Percentiles rank a stretch among this genome's conserved stretches.
Evolutionary conservation across 2,113 vertebrate genomes (phyloP).

Genomic region (Aplodontia rufa): DNA sequence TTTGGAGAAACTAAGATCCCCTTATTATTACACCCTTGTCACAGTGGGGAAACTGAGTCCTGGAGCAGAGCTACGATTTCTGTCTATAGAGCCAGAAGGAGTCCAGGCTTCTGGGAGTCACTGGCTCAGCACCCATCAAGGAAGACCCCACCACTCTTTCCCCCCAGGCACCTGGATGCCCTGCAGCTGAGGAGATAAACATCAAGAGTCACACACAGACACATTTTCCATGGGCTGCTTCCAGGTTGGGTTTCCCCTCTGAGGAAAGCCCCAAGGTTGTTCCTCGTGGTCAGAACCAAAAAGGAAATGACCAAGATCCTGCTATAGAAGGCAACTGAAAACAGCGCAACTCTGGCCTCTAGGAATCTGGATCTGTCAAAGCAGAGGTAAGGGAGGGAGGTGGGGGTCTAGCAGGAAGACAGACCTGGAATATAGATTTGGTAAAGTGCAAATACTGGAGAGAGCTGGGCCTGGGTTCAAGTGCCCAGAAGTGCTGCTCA

Average conservation of each 20-base stretch:
- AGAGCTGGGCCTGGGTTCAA: background rate
- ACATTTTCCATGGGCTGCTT: slow-evolving; percentile 40
- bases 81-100: background rate
- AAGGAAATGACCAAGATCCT: slow-evolving; percentile 71
- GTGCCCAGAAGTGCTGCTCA: background rate
- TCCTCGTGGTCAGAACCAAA: background rate
- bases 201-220: background rate
- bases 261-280: slow-evolving; percentile 58
- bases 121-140: background rate
- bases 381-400: rapidly evolving
- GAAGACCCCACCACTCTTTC: background rate
- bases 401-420: background rate
- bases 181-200: background rate
- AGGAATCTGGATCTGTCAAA: background rate
- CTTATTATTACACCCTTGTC: too few species aligned
- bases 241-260: slow-evolving; percentile 57
- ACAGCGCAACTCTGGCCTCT: background rate
- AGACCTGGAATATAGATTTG: background rate
- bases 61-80: background rate
- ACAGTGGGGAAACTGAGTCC: slow-evolving; percentile 1
- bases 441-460: background rate
- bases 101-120: background rate
- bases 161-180: background rate
- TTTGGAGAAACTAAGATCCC: background rate
- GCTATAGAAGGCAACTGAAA: background rate